These are phyloP conservation scores for Microcebus ravelobensis DNA, from an alignment of 2,113 vertebrate genomes.

Conservation along the genomic window DNA sequence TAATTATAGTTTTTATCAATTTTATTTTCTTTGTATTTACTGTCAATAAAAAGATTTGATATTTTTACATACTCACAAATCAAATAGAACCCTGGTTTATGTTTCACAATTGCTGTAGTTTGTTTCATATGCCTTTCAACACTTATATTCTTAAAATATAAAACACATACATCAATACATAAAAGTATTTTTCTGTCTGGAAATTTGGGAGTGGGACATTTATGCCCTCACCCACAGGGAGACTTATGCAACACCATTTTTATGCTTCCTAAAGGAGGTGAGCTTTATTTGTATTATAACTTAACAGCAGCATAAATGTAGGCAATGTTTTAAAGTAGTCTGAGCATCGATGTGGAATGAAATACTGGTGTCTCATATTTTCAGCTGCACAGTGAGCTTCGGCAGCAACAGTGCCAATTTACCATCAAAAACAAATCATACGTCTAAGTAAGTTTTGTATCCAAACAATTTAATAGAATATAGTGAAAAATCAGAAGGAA, in stretches of 20 bases:
- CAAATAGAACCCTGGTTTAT: background rate
- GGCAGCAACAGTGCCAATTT: background rate
- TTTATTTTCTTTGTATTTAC: conserved; percentile 45
- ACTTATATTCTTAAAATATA: background rate
- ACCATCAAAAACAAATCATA: background rate
- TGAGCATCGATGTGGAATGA: fast-evolving
- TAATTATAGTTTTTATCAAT: background rate
- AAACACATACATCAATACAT: background rate
- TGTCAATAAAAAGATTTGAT: background rate
- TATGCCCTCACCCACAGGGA: background rate
- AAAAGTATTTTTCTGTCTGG: background rate
- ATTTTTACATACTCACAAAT: background rate
- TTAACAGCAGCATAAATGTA: background rate
- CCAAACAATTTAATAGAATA: background rate
- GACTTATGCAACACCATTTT: background rate
- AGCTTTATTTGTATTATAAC: background rate
- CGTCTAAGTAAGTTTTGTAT: background rate
- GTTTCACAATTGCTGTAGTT: background rate
- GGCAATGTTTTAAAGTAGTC: background rate
- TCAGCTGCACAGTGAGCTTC: background rate
- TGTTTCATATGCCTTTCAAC: conserved; percentile 16
- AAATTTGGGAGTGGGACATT: background rate
- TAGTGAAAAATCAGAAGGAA: background rate
- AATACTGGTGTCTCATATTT: background rate
- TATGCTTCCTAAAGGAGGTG: background rate